Base-by-base conservation (phyloP, 2,888 invertebrate species). In the Eristalis intricaria region DNA sequence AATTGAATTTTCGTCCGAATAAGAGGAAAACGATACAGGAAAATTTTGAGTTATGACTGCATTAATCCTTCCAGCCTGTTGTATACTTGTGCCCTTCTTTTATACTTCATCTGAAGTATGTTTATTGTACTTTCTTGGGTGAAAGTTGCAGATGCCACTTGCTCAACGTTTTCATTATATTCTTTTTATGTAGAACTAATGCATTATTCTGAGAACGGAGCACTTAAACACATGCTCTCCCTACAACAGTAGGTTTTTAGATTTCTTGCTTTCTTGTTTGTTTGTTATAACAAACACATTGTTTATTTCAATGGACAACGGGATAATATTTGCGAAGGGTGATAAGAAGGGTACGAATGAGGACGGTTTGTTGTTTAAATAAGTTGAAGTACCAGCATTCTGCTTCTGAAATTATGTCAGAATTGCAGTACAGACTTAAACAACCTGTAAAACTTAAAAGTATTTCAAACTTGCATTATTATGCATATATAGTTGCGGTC, bases 111-210 rank as follows among this genome's bases (percentile, higher is more conserved):
- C 56, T 63, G 50, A 63, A 73, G 73, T 73, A 77, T 82, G 66
- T 76, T 71, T 76, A 76, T 83, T 83, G 71, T 83, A 56, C 58
- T 68, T 70, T 70, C 74, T 79, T 65, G 69, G 79, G 69, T 84
- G 74, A 79, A 79, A 79, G 69, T 75, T 84, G 84, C 84, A 84
- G 84, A 84, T 84, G 84, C 79, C 74, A 79, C 79, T 75, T 84
- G 84, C 79, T 70, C 58, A 75, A 79, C 69, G 65, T 65, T 75
- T 78, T 79, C 74, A 84, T 70, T 79, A 79, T 84, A 65, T 75
- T 75, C 22, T 66, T 60, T 84, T 79, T 75, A 74, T 75, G 43
- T 65, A 79, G 69, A 77, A 83, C 76, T 84, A 79, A 84, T 84
- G 84, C 75, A 84, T 84, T 84, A 84, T 84, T 84, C 84, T 79